Conservation (phyloP, 2,797 vertebrate genomes). For the Buceros bicornis region DNA sequence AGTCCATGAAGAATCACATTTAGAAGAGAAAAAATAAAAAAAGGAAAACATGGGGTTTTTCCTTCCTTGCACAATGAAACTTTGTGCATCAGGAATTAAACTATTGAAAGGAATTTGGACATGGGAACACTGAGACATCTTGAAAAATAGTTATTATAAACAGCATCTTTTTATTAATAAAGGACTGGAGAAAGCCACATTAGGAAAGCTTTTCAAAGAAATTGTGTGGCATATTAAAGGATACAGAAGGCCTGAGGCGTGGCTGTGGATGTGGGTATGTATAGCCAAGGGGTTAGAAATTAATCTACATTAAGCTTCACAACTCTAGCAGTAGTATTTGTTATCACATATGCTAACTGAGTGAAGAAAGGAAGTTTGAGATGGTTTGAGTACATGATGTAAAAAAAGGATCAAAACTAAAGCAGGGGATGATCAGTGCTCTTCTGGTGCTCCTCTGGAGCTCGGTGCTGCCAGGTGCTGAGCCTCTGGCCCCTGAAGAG, state of each 20-base stretch:
- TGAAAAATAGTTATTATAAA: slow-evolving; percentile 59
- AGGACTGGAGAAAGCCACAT: neutral
- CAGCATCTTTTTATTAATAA: slow-evolving; percentile 38
- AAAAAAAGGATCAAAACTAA: slow-evolving; percentile 11
- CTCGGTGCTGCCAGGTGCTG: neutral
- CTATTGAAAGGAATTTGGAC: slow-evolving; percentile 28
- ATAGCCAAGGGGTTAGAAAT: neutral
- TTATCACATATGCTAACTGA: neutral
- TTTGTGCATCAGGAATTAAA: slow-evolving; percentile 35
- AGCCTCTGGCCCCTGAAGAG: neutral
- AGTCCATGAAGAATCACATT: slow-evolving; percentile 7
- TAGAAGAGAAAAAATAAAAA: neutral
- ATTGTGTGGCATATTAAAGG: neutral
- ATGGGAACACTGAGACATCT: neutral
- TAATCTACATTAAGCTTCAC: neutral
- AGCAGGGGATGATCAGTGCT: neutral
- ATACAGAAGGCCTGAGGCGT: neutral
- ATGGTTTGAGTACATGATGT: neutral
- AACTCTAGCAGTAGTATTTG: neutral
- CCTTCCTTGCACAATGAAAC: slow-evolving; percentile 6
- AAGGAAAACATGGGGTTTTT: neutral
- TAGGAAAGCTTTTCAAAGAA: slow-evolving; percentile 11
- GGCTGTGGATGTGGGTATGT: neutral
- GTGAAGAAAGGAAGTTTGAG: neutral
- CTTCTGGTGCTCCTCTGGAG: neutral